phyloP scores from a whole-genome alignment of 2,113 vertebrate genomes.

The Hydrochoerus hydrochaeris region DNA sequence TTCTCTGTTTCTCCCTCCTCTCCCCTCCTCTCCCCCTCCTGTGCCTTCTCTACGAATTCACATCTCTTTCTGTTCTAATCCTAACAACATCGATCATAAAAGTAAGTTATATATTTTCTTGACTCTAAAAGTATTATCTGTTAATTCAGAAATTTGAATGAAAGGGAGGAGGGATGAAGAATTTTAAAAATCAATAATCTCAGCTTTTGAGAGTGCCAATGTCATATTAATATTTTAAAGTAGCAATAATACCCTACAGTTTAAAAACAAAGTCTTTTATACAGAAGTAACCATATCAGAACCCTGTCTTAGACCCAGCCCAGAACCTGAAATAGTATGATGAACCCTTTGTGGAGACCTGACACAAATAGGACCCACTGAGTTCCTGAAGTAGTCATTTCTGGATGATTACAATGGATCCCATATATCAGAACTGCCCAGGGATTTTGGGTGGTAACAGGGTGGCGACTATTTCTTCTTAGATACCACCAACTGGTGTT shows the following conservation, averaged over 20 bases:
- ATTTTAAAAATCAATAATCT: constrained; percentile 26
- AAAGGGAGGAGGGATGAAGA: not conserved
- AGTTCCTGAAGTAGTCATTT: not conserved
- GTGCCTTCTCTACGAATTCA: not conserved
- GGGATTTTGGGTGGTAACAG: not conserved
- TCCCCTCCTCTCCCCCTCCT: not conserved
- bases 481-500: not conserved
- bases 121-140: not conserved
- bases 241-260: not conserved
- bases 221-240: not conserved
- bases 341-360: not conserved
- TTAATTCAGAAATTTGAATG: constrained; percentile 1
- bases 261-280: not conserved
- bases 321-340: not conserved
- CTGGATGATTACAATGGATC: not conserved
- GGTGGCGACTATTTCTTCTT: not conserved
- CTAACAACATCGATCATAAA: not conserved
- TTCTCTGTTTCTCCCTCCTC: no score
- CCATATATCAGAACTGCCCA: not conserved
- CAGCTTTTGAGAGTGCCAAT: not conserved
- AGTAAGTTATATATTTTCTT: not conserved
- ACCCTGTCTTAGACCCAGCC: not conserved
- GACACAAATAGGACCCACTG: not conserved
- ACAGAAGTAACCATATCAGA: not conserved
- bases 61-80: not conserved